phyloP scores from a whole-genome alignment of 1,140 invertebrate species.

The Drosophila asahinai region DNA sequence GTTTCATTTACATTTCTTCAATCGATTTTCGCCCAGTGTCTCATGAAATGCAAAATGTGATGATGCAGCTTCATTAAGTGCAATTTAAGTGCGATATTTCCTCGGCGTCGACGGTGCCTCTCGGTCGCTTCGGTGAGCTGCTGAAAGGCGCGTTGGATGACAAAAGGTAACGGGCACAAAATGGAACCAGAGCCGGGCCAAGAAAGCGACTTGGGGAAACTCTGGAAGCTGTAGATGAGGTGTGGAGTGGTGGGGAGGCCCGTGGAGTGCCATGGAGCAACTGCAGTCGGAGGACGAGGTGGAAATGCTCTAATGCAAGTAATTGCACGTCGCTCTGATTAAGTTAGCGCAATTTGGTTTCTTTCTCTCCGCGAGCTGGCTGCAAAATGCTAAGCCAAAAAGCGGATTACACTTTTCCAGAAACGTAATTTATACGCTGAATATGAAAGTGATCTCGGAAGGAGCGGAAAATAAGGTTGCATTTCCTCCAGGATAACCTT shows the following conservation, averaged over 20 bases:
- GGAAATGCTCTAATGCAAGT: conserved; percentile 72
- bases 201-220: conserved; percentile 3
- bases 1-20: no score
- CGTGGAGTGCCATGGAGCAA: conserved; percentile 39
- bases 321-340: conserved; percentile 79
- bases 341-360: conserved; percentile 72
- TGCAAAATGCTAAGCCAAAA: conserved; percentile 69
- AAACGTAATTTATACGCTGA: conserved; percentile 67
- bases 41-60: conserved; percentile 78
- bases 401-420: conserved; percentile 68
- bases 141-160: conserved; percentile 72
- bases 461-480: conserved; percentile 9
- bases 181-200: conserved; percentile 31
- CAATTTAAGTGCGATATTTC: conserved; percentile 80
- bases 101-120: conserved; percentile 34
- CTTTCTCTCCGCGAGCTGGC: conserved; percentile 24
- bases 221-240: conserved; percentile 5
- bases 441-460: conserved; percentile 63
- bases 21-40: conserved; percentile 7
- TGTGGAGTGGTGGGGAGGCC: conserved; percentile 22
- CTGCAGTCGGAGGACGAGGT: conserved; percentile 14
- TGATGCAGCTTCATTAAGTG: conserved; percentile 82
- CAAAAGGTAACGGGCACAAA: conserved; percentile 67
- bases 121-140: conserved; percentile 52
- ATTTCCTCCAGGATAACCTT: background rate